Base-by-base conservation (phyloP, 2,797 vertebrate genomes). In the Esox lucius region DNA sequence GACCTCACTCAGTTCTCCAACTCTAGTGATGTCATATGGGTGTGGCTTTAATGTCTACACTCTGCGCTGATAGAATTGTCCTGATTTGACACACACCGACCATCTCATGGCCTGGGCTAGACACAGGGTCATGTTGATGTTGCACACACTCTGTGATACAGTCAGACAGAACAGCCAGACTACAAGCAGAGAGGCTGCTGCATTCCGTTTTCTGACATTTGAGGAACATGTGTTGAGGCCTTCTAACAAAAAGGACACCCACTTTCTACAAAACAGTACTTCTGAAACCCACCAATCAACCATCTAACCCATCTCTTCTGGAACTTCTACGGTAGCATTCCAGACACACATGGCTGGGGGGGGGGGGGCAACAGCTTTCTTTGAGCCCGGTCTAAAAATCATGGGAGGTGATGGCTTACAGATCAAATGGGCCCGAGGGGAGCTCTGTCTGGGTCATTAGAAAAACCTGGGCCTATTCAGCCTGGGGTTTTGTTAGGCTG, bases 141-240 rank as follows among this genome's bases (percentile, higher is more conserved):
- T 87, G 77, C 64, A 64, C 77, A 82, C 81, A 67, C 83, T 74
- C 86, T 90, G 90, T 88, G 88, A 92, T 87, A 80, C 87, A 24
- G 3, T 2, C 59, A 49, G 73, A 74, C 71, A 75, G 80, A 67
- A 71, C 64, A 77, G 3, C 2, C 59, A 49, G 73, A 74, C 71
- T 73, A 49, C 78, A 90, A 91, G 89, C 84, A 28, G 61, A 83
- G 83, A 56, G 88, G 79, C 90, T 91, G 89, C 89, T 90, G 88
- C 72, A 90, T 90, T 88, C 81, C 72, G 86, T 87, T 90, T 90
- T 9, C 71, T 66, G 59, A 83, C 46, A 88, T 91, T 90, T 69
- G 89, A 69, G 17, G 67, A 81, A 76, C 83, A 84, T 85, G 81
- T 82, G 81, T 81, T 68, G 73, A 84, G 70, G 79, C 75, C 62